Evolutionary conservation across 2,113 vertebrate species (phyloP).

Genomic region (Atherinomorus stipes): DNA sequence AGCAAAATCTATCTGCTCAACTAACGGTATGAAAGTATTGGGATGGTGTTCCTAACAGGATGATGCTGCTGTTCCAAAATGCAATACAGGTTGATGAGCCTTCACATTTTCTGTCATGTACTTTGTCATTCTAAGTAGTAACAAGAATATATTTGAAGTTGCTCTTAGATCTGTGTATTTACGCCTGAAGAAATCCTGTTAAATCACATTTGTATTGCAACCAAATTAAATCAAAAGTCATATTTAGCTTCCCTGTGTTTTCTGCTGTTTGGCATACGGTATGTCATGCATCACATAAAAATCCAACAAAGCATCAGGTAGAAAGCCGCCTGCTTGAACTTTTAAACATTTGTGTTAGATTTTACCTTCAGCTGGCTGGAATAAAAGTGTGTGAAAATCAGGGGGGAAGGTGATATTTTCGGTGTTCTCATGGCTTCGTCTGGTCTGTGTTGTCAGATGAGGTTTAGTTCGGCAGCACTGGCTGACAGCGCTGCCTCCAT

Average conservation of each 20-base stretch:
- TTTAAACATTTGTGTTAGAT: conserved; percentile 20
- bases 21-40: too few relatives aligned
- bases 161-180: too few relatives aligned
- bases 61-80: too few relatives aligned
- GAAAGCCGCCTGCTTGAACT: conserved; percentile 29
- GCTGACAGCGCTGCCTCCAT: conserved; percentile 3
- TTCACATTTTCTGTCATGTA: too few relatives aligned
- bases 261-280: neutral
- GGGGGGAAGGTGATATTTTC: conserved; percentile 18
- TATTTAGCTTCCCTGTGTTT: neutral
- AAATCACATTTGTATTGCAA: neutral
- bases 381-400: conserved; percentile 35
- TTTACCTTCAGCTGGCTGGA: conserved; percentile 32
- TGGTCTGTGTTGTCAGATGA: conserved; percentile 55
- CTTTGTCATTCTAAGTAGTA: neutral
- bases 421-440: conserved; percentile 4
- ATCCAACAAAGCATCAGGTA: conserved; percentile 10
- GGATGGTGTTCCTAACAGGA: too few relatives aligned
- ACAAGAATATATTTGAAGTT: neutral
- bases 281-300: neutral
- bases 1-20: too few relatives aligned
- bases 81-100: too few relatives aligned
- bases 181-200: too few relatives aligned
- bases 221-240: neutral
- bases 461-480: conserved; percentile 47